Evolutionary conservation across 2,113 vertebrate genomes (phyloP).

Genomic region (Athene noctua): DNA sequence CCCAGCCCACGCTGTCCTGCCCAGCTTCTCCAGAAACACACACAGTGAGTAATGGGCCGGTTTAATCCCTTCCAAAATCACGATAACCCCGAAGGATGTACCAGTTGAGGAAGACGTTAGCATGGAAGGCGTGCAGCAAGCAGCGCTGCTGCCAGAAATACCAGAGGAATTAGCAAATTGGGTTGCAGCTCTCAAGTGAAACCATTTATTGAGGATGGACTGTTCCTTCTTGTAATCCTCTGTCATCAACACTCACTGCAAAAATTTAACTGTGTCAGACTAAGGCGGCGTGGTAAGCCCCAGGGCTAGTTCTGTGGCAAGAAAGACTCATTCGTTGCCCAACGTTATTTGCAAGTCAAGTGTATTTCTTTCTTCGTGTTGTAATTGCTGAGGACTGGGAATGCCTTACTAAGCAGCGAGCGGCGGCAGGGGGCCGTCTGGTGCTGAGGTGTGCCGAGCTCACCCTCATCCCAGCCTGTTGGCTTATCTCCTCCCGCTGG

Average conservation of each 20-base stretch:
- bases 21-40: background rate
- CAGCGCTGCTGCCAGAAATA: background rate
- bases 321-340: background rate
- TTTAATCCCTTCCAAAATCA: background rate
- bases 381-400: background rate
- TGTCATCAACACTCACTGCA: background rate
- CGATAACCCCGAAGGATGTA: background rate
- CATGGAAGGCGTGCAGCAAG: background rate
- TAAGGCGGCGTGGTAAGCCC: background rate
- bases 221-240: background rate
- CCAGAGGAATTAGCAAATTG: background rate
- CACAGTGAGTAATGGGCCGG: background rate
- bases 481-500: background rate
- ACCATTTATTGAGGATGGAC: background rate
- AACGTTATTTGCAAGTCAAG: conserved; percentile 16
- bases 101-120: background rate
- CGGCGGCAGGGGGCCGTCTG: background rate
- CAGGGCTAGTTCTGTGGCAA: background rate
- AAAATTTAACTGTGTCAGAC: background rate
- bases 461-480: background rate
- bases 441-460: background rate
- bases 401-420: background rate
- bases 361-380: background rate
- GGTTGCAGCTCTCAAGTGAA: conserved; percentile 4
- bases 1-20: background rate